Evolutionary conservation across 53 echinoderm and acorn worm species (phyloP).

Genomic region (Apostichopus leukothele): DNA sequence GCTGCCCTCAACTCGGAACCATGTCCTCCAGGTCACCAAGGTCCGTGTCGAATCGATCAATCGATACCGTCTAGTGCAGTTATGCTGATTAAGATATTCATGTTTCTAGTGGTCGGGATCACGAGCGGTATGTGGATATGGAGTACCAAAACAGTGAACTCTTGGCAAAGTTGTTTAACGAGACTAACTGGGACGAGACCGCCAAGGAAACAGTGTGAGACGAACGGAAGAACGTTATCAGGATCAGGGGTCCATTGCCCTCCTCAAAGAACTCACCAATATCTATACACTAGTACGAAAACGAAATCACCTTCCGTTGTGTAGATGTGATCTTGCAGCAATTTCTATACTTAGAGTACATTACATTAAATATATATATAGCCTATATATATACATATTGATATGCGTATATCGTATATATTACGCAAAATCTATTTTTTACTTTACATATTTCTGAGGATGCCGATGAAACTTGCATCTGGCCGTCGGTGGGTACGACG

Average conservation of each 20-base stretch:
- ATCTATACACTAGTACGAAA: conserved; percentile 4
- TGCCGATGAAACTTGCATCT: no score
- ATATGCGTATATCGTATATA: no score
- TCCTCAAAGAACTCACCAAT: conserved; percentile 5
- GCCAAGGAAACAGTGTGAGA: conserved; percentile 22
- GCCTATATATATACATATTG: neutral
- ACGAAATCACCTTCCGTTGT: conserved; percentile 5
- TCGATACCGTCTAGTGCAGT: conserved; percentile 92
- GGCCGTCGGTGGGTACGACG: no score
- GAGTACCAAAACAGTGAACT: conserved; percentile 96
- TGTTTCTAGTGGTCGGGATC: conserved; percentile 93
- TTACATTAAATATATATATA: neutral
- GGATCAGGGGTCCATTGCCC: neutral
- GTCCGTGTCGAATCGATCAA: conserved; percentile 59
- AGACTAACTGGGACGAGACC: conserved; percentile 50
- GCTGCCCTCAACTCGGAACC: conserved; percentile 61
- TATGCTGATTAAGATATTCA: conserved; percentile 82
- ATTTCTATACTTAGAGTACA: neutral
- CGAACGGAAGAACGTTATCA: conserved; percentile 15
- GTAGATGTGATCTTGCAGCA: neutral
- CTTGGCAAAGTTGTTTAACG: conserved; percentile 81
- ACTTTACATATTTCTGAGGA: no score
- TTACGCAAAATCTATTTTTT: no score
- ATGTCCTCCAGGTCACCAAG: conserved; percentile 52
- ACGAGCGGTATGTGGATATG: conserved; percentile 99